Base-by-base conservation (phyloP, 2,797 vertebrate species). In the Tachyglossus aculeatus region DNA sequence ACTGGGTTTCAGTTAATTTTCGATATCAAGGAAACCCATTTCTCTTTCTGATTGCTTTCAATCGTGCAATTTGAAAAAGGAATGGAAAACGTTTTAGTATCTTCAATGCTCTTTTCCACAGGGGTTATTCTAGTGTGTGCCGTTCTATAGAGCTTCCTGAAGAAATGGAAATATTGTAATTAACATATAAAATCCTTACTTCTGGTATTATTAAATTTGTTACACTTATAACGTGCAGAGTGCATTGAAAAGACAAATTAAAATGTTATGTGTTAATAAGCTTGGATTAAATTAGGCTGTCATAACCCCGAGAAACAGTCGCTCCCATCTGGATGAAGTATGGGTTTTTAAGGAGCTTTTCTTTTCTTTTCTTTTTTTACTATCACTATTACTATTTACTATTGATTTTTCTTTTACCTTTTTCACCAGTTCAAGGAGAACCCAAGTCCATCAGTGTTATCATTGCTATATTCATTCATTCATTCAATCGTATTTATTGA, bases 81-180 rank as follows among this genome's bases (percentile, higher is more conserved):
- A 1, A 37, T 74, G 73, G 67, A 39, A 3, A 64, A 9, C 29
- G 0, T 13, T 72, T 79, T 53, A 9, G 39, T 77, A 67, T n/a
- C n/a, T 63, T 22, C 22, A 36, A 67, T 25, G 36, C 68, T 81
- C 78, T 86, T 77, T 75, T 89, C 89, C 88, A 73, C 65, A 77
- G 86, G 77, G 81, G 78, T 82, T 83, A 78, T 82, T 15, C 57
- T 1, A 14, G 70, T 74, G 67, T 24, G 41, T 11, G 47, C 53
- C 48, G 31, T 57, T 64, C 74, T 82, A 77, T 9, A 3, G 74
- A 2, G 60, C 68, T 78, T 87, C 71, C 54, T 44, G 11, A 88
- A 89, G 86, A 87, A 82, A 67, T 78, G 78, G 86, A 83, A 75
- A 81, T 86, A 70, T 86, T 88, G 88, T 88, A 91, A 91, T 91